phyloP scores from a whole-genome alignment of 2,113 vertebrate species.

The Chaetodon auriga region DNA sequence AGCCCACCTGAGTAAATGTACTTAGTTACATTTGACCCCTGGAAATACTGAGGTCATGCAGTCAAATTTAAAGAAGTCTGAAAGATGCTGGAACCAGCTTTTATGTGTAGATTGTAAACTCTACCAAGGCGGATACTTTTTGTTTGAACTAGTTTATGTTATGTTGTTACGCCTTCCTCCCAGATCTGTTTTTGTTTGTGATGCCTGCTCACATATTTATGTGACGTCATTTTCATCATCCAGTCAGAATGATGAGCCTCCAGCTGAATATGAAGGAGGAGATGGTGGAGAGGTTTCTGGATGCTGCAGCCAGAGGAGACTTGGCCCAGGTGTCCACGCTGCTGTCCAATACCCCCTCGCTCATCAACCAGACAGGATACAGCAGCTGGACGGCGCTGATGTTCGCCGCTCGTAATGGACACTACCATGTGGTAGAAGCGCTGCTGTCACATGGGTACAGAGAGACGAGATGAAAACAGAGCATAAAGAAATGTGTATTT shows the following conservation, averaged over 20 bases:
- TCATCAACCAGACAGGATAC: constrained; percentile 84
- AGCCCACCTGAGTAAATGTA: no score
- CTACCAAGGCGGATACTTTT: background rate
- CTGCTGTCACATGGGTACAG: constrained; percentile 90
- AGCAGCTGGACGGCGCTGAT: constrained; percentile 95
- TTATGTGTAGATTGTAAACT: no score
- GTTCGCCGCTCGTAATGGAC: constrained; percentile 92
- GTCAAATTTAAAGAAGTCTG: no score
- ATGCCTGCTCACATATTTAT: background rate
- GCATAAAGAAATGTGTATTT: background rate
- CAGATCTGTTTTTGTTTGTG: background rate
- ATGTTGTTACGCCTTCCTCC: background rate
- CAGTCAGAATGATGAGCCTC: constrained; percentile 57
- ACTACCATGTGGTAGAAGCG: constrained; percentile 79
- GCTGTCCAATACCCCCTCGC: constrained; percentile 79
- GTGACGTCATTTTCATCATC: background rate
- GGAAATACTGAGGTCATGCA: no score
- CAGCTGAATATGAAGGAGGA: constrained; percentile 76
- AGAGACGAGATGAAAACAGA: background rate
- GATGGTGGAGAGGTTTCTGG: constrained; percentile 85
- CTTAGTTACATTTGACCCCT: no score
- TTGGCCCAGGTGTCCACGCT: constrained; percentile 77
- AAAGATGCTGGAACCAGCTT: no score
- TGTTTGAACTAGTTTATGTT: background rate
- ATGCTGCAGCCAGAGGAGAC: constrained; percentile 87